These are phyloP conservation scores for Nymphalis polychloros DNA, from an alignment of 2,888 invertebrate species.

Conservation along the genomic window DNA sequence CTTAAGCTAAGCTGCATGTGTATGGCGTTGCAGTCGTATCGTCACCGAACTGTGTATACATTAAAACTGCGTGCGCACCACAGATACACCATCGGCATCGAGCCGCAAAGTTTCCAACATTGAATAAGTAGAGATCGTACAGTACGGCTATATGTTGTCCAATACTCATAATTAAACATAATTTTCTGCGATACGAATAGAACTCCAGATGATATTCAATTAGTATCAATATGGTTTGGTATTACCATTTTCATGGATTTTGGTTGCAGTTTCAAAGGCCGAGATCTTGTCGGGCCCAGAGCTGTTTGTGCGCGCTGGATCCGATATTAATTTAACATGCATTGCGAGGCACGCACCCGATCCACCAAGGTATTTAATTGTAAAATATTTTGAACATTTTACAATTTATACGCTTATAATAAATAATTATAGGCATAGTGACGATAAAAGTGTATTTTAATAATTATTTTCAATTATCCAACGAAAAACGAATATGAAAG, in stretches of 20 bases:
- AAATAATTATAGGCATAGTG: neutral
- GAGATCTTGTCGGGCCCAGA: slow-evolving; percentile 93
- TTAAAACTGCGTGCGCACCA: too few relatives aligned
- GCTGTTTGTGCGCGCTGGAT: slow-evolving; percentile 92
- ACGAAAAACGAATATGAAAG: neutral
- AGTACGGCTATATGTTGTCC: too few relatives aligned
- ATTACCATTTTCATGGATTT: slow-evolving; percentile 12
- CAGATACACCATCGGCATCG: too few relatives aligned
- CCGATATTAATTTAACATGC: slow-evolving; percentile 95
- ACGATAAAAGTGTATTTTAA: too few relatives aligned
- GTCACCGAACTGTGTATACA: too few relatives aligned
- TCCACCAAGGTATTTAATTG: slow-evolving; percentile 85
- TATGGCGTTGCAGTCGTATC: too few relatives aligned
- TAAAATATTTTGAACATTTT: slow-evolving; percentile 21
- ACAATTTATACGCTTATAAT: neutral
- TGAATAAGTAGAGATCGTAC: too few relatives aligned
- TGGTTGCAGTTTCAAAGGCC: slow-evolving; percentile 90
- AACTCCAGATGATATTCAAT: neutral
- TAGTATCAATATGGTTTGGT: neutral
- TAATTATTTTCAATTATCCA: too few relatives aligned
- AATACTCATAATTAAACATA: too few relatives aligned
- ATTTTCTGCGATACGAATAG: too few relatives aligned
- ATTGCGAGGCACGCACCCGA: slow-evolving; percentile 91
- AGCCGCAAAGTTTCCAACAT: too few relatives aligned
- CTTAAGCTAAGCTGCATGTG: too few relatives aligned